These are phyloP conservation scores for Hapalemur alaotrensis DNA, from an alignment of 2,797 vertebrate genomes.

Conservation along the genomic window DNA sequence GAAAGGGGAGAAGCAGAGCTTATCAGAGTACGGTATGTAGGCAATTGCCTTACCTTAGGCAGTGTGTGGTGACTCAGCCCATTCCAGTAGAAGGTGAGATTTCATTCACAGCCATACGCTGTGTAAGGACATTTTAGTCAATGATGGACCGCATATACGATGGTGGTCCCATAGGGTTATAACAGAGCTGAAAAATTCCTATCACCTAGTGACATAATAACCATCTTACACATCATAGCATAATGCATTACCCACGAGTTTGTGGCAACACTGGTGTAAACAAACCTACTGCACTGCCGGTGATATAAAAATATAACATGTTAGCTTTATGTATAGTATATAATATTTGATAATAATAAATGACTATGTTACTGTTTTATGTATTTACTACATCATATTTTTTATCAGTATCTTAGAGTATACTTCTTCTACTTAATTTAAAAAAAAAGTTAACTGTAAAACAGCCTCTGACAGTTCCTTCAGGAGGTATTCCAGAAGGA, in stretches of 20 bases:
- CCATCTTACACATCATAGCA: background rate
- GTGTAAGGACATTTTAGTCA: background rate
- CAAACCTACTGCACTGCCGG: background rate
- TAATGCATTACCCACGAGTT: background rate
- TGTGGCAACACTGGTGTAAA: background rate
- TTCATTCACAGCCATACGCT: background rate
- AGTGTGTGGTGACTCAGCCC: background rate
- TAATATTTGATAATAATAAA: background rate
- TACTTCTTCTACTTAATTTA: background rate
- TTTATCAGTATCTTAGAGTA: background rate
- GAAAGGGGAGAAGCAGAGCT: background rate
- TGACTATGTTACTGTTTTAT: background rate
- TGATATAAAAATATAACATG: background rate
- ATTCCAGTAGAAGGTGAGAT: background rate
- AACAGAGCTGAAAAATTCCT: background rate
- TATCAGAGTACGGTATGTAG: background rate
- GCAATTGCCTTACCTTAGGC: background rate
- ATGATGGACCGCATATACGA: accelerated
- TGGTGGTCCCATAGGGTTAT: background rate
- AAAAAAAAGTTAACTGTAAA: background rate
- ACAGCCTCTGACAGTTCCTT: background rate
- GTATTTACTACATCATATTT: background rate
- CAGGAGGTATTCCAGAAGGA: background rate
- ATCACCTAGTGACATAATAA: background rate
- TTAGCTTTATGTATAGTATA: background rate